Conservation (phyloP, 2,113 vertebrate genomes). For the Sturnira hondurensis region DNA sequence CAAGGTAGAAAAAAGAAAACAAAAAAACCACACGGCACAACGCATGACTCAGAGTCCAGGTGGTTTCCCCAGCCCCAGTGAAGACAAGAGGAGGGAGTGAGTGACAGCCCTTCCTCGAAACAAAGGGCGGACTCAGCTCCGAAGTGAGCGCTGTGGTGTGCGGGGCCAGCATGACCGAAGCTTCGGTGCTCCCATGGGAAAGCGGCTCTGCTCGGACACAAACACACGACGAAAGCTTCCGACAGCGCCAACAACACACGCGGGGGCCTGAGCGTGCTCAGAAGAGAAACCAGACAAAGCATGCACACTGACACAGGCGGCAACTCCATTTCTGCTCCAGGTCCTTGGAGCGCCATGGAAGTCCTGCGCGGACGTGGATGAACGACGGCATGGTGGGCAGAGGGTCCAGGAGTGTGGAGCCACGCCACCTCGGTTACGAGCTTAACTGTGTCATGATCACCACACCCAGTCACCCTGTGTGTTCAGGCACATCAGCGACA, state of each 20-base stretch:
- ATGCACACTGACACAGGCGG: accelerated
- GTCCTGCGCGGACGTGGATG: neutral
- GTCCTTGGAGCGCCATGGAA: neutral
- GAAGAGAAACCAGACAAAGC: neutral
- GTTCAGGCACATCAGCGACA: neutral
- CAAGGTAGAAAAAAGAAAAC: neutral
- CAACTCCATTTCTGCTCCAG: neutral
- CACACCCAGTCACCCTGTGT: neutral
- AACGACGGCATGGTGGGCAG: neutral
- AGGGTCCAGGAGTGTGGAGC: neutral
- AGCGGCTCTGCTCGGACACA: neutral
- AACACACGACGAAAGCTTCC: neutral
- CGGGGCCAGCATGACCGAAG: accelerated
- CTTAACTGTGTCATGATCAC: neutral
- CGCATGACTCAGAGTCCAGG: neutral
- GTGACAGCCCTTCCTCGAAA: neutral
- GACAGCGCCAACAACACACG: accelerated
- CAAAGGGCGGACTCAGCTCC: neutral
- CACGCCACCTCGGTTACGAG: neutral
- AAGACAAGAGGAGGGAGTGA: neutral
- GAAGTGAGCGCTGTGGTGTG: accelerated
- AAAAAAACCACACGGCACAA: neutral
- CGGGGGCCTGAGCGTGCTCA: accelerated
- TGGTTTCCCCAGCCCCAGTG: neutral
- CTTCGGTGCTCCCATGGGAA: accelerated